These are phyloP conservation scores for Lates calcarifer DNA, from an alignment of 2,113 vertebrate genomes.

Conservation along the genomic window DNA sequence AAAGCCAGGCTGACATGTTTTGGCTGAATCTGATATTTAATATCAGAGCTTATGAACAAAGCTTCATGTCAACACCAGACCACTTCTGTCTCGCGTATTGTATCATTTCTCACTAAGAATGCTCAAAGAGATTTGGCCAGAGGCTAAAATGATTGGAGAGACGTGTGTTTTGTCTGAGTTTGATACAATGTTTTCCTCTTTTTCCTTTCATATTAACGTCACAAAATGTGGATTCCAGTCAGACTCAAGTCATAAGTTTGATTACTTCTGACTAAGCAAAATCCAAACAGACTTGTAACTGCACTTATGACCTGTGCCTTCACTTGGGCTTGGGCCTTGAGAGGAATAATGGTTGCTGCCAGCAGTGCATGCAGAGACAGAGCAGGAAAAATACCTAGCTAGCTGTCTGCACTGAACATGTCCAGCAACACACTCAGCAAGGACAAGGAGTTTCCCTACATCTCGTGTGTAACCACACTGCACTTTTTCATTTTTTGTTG, in stretches of 20 bases:
- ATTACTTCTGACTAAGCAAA: constrained; percentile 18
- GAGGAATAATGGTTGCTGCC: background rate
- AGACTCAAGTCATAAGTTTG: background rate
- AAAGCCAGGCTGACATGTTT: constrained; percentile 5
- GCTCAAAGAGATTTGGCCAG: background rate
- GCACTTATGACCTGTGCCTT: constrained; percentile 15
- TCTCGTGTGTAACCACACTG: constrained; percentile 3
- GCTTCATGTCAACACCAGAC: background rate
- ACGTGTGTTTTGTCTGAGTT: background rate
- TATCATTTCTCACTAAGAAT: background rate
- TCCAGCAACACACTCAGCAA: background rate
- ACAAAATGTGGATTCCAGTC: background rate
- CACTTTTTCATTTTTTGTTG: background rate
- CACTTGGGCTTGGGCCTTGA: background rate
- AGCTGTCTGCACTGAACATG: constrained; percentile 1
- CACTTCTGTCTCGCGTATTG: background rate
- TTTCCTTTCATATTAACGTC: background rate
- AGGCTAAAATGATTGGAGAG: background rate
- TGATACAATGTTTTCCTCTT: too few species aligned
- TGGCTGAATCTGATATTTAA: constrained; percentile 18
- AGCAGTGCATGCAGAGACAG: constrained; percentile 27
- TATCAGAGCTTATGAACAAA: background rate
- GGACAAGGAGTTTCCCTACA: constrained; percentile 37
- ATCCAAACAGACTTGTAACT: constrained; percentile 4
- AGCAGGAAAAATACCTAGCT: background rate